Evolutionary conservation across 2,113 vertebrate genomes (phyloP), one percentile per base, ranked within the genome.

Genomic region (Anguilla japonica): DNA sequence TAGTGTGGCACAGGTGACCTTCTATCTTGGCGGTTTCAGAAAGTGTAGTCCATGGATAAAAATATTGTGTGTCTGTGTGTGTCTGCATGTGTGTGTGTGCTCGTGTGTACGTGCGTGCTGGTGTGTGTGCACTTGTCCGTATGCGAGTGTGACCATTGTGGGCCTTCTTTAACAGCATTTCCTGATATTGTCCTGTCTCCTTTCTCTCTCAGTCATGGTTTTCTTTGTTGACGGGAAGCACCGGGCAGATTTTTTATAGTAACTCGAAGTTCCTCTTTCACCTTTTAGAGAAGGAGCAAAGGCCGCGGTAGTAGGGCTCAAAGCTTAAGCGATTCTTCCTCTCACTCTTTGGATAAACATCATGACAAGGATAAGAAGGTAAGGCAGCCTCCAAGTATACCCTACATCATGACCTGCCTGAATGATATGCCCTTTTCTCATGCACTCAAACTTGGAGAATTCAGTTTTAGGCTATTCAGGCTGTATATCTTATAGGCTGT

Each of bases 311-410:
- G 97, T 98, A 98, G 96, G 96, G 97, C 97, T 97, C 97, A 99
- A 96, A 97, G 96, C 97, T 98, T 99, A 98, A 98, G 97, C 97
- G 97, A 98, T 97, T 98, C 97, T 97, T 97, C 97, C 95, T 97
- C 97, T 97, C 97, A 98, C 95, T 98, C 97, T 99, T 96, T 97
- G 97, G 97, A 98, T 98, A 98, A 97, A 96, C 97, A 97, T 96
- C 96, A 97, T 97, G 97, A 98, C 96, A 96, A 96, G 96, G 97
- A 98, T 95, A 97, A 96, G 96, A 98, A 98, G 97, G 98, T 98
- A 98, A 98, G 97, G 93, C 91, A 93, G 94, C 88, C 92, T 92
- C 92, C 91, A 89, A 93, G 91, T 90, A 91, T 92, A 89, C 91
- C 93, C 92, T 82, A 86, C 79, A 81, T 86, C 85, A 56, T 82